Conservation (phyloP, 2,113 vertebrate genomes). For the Oncorhynchus keta region DNA sequence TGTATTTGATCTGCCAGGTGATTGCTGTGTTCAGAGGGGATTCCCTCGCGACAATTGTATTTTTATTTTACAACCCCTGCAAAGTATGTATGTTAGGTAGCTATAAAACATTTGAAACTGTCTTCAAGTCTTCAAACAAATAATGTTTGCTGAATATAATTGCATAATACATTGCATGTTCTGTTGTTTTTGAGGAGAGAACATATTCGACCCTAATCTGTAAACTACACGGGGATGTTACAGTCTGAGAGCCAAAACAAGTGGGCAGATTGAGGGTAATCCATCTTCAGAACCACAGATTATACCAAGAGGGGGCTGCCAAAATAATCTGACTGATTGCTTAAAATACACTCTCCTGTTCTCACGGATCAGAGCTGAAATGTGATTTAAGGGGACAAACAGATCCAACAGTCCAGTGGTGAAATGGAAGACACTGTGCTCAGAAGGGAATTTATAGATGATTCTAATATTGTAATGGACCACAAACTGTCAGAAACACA, state of each 20-base stretch:
- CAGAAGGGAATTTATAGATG: neutral
- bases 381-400: constrained; percentile 31
- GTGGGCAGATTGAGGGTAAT: constrained; percentile 52
- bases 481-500: too few relatives aligned
- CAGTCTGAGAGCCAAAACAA: constrained; percentile 38
- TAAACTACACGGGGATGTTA: constrained; percentile 12
- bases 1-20: neutral
- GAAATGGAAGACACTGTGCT: neutral
- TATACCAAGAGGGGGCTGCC: constrained; percentile 38
- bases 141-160: too few relatives aligned
- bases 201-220: neutral
- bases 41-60: neutral
- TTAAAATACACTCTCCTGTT: constrained; percentile 16
- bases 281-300: constrained; percentile 50
- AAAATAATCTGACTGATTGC: constrained; percentile 57
- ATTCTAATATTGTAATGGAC: too few relatives aligned
- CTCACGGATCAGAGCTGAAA: constrained; percentile 37
- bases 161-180: neutral
- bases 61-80: neutral
- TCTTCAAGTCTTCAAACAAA: neutral
- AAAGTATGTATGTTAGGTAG: neutral
- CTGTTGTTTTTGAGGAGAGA: neutral
- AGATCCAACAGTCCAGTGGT: neutral
- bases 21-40: neutral
- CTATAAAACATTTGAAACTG: neutral